A percentile compares a stretch with the other conserved stretches of the same genome.
Evolutionary conservation across 2,888 invertebrate genomes (phyloP).

Genomic region (Athalia rosae): DNA sequence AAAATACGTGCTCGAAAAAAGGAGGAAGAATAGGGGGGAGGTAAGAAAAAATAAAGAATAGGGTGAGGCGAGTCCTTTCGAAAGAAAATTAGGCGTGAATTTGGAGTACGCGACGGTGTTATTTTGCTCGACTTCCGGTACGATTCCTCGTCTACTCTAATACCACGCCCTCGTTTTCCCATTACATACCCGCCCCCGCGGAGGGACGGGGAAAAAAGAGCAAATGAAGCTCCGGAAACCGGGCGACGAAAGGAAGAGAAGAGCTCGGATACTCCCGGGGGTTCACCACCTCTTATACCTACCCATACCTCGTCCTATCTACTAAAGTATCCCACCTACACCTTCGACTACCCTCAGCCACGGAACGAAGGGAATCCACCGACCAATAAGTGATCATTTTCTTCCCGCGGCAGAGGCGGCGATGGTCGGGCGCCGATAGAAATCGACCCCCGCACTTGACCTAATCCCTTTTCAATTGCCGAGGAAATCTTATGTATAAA

Average conservation of each 20-base stretch:
- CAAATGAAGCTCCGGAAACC: not conserved
- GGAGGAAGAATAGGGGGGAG: too few species aligned
- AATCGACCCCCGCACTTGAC: not conserved
- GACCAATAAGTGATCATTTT: too few species aligned
- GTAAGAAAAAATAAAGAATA: too few species aligned
- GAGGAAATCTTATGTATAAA: too few species aligned
- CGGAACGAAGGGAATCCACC: too few species aligned
- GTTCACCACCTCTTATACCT: too few species aligned
- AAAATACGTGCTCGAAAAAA: too few species aligned
- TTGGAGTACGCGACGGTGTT: not conserved
- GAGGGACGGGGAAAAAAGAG: not conserved
- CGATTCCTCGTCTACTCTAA: not conserved
- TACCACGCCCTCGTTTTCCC: not conserved
- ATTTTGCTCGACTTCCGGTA: not conserved
- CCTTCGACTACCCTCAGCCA: too few species aligned
- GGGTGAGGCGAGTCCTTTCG: not conserved
- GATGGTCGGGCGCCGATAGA: too few species aligned
- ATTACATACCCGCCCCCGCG: not conserved
- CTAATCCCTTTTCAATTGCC: constrained; percentile 13
- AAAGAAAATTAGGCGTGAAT: not conserved
- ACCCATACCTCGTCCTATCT: too few species aligned
- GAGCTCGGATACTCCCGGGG: not conserved
- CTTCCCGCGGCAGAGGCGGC: too few species aligned
- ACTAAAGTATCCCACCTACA: too few species aligned
- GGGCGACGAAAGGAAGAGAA: not conserved